Base-by-base conservation (phyloP, 1,140 invertebrate species). In the Heliothis virescens region DNA sequence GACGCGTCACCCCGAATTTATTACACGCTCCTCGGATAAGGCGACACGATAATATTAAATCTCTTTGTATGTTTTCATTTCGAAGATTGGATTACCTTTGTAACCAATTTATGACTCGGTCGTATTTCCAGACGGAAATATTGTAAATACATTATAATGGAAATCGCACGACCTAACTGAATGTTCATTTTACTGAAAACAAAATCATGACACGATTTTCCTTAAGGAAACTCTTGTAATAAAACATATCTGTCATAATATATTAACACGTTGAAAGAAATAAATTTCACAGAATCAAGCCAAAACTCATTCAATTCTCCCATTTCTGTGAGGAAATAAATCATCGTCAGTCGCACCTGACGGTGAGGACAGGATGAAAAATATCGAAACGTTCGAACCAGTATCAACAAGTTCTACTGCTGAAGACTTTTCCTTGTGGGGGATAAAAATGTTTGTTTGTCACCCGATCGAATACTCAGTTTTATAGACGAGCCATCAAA, bases 261-360 rank as follows among this genome's bases (percentile, higher is more conserved):
- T 83, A 79, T 80, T 75, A 80, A 65, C 47, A 53, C 53, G 74
- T 55, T 29, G 62, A 72, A 85, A 82, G 60, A 84, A 87, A 86
- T 82, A 82, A 80, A 79, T 84, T 84, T 82, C 79, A 67, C 76
- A 71, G 81, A 82, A 83, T 85, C 74, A 78, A 82, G 82, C 21
- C 73, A 73, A 72, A 81, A 81, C 77, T 89, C 82, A 88, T 87
- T 87, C 78, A 86, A 87, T 86, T 87, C 81, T 86, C 83, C 82
- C 85, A 87, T 89, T 91, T 89, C 79, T 85, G 85, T 81, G 76
- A 81, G 53, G 77, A 78, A 72, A 88, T 92, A 91, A 92, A 91
- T 92, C 89, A 89, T 87, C 83, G 90, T 92, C 89, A 89, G 60
- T 53, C 80, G 82, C 90, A 92, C 89, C 90, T 90, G 89, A 83